Percentiles rank a stretch among this genome's conserved stretches.
These are phyloP conservation scores for Lota lota DNA, from an alignment of 2,113 vertebrate genomes.

Conservation along the genomic window DNA sequence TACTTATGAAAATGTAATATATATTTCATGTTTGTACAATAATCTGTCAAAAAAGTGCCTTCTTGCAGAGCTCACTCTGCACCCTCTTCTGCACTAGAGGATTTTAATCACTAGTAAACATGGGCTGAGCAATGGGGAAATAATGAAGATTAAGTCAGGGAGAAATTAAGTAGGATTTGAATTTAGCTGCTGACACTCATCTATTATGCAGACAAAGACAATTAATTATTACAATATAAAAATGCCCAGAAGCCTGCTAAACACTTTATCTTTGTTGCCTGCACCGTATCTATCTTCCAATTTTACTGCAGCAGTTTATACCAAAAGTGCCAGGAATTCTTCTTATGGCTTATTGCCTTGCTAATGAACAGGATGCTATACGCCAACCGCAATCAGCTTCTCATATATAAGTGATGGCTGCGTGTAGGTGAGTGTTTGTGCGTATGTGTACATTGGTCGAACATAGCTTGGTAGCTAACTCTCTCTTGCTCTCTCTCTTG, in stretches of 20 bases:
- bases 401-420: conserved; percentile 15
- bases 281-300: conserved; percentile 44
- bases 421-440: background rate
- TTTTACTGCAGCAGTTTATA: conserved; percentile 43
- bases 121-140: conserved; percentile 60
- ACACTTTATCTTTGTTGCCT: conserved; percentile 62
- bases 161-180: conserved; percentile 66
- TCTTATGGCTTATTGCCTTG: conserved; percentile 17
- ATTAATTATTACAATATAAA: conserved; percentile 68
- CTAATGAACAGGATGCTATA: conserved; percentile 37
- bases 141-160: conserved; percentile 70
- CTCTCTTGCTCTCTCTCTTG: too few relatives aligned
- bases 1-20: conserved; percentile 8
- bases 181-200: conserved; percentile 64
- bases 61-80: conserved; percentile 16
- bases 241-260: conserved; percentile 61
- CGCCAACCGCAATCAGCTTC: conserved; percentile 3
- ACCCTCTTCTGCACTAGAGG: conserved; percentile 32
- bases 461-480: too few relatives aligned
- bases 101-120: conserved; percentile 72
- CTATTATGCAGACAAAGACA: conserved; percentile 54
- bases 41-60: conserved; percentile 29
- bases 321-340: conserved; percentile 34
- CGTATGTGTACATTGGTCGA: background rate
- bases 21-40: conserved; percentile 42